A percentile compares a stretch with the other conserved stretches of the same genome.
phyloP scores from a whole-genome alignment of 2,113 vertebrate species.

The Tonatia bakeri region DNA sequence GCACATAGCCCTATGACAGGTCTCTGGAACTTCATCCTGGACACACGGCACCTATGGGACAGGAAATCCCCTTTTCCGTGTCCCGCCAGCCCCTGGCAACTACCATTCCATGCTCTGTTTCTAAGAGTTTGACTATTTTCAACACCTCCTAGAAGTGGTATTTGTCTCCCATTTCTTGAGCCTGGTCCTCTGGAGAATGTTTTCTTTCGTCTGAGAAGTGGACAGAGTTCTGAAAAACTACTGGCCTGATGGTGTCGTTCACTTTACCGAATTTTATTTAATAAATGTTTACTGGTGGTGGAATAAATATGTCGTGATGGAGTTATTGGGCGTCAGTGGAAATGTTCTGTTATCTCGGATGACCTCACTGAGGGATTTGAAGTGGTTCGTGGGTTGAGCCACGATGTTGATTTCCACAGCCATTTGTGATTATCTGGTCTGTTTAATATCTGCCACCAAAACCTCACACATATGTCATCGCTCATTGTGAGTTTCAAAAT shows the following conservation, averaged over 20 bases:
- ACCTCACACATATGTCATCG: not conserved
- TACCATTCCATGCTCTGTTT: not conserved
- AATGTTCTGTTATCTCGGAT: constrained; percentile 27
- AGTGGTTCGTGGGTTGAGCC: not conserved
- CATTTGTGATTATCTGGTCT: not conserved
- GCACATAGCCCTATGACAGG: not conserved
- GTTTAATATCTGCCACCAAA: constrained; percentile 25
- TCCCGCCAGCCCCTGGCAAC: not conserved
- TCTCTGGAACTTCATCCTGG: not conserved
- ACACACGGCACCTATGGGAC: not conserved
- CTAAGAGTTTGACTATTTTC: not conserved
- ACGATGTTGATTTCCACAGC: constrained; percentile 40
- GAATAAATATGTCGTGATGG: constrained; percentile 67
- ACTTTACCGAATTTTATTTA: constrained; percentile 71
- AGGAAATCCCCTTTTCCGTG: not conserved
- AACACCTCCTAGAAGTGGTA: not conserved
- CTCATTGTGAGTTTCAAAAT: constrained; percentile 26
- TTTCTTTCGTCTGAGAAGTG: not conserved
- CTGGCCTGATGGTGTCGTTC: not conserved
- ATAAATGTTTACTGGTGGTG: constrained; percentile 53
- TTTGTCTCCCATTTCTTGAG: not conserved
- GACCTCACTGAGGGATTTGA: constrained; percentile 19
- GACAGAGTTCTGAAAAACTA: not conserved
- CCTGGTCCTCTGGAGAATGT: not conserved
- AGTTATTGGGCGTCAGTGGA: not conserved